Evolutionary conservation across 2,888 invertebrate genomes (phyloP), one percentile per base, ranked within the genome.

Genomic region (Operophtera brumata): DNA sequence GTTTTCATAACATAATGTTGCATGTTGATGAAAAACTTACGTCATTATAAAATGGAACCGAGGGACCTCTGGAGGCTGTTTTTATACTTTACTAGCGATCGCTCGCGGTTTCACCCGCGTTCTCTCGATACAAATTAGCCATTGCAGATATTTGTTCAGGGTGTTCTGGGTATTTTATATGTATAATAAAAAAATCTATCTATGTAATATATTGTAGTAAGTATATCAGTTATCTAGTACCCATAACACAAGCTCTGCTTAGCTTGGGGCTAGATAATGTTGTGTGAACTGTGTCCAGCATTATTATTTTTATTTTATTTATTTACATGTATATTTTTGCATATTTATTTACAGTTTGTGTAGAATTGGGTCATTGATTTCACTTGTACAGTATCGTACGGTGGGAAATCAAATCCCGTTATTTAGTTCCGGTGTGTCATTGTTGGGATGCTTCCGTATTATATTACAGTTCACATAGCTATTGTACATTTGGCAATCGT

Each of bases 381-480:
- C 57, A 52, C 48, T 58, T 37, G 57, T 47, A 46, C 57, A 50
- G 50, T 57, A 53, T 50, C 53, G 50, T 54, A 54, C 42, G 41
- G 47, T 61, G 58, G 61, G 56, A 59, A 62, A 64, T 53, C 48
- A 48, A 34, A 35, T 52, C 40, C 64, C 55, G 63, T 59, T 64
- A 58, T 64, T 64, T 54, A 44, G 53, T 54, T 61, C 57, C 57
- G 52, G 56, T 42, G 48, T 53, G 41, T 26, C 35, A 47, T 61
- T 61, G 58, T 57, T 54, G 49, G 44, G 26, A 39, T 49, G 43
- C 39, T 10, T 55, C 52, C 42, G 45, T 52, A 49, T 41, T 52
- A 44, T 43, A 52, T 48, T 39, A 48, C 57, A 5, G 57, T 57
- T 52, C 57, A 42, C 57, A 57, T 45, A 48, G 45, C 48, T 45